phyloP scores from a whole-genome alignment of 2,113 vertebrate genomes.

The Eptesicus fuscus region DNA sequence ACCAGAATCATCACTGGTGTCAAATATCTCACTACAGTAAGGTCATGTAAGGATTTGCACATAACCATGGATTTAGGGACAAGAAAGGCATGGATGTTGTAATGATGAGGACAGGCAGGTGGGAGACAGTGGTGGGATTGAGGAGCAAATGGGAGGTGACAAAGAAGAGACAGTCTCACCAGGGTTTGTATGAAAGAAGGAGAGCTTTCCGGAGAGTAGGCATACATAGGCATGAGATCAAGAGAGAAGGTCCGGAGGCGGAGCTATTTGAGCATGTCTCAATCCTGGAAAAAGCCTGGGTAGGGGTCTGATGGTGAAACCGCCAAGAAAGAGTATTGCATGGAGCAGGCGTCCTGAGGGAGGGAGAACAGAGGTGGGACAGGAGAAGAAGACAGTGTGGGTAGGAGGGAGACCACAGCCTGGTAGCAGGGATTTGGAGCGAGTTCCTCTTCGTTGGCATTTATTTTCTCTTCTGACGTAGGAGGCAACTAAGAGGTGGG shows the following conservation, averaged over 20 bases:
- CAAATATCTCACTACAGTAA: not conserved
- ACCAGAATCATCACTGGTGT: accelerated
- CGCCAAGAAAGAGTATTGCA: not conserved
- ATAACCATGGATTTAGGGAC: accelerated
- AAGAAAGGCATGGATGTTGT: too few species aligned
- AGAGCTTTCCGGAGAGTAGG: not conserved
- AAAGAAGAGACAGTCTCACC: too few species aligned
- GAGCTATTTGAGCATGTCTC: not conserved
- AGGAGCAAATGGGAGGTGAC: not conserved
- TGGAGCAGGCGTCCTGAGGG: not conserved
- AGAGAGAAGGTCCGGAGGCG: not conserved
- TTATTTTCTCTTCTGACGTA: constrained; percentile 1
- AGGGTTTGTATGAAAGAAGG: not conserved
- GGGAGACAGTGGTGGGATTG: not conserved
- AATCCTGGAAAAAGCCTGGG: not conserved
- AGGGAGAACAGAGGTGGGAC: not conserved
- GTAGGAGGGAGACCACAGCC: not conserved
- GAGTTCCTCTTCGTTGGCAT: not conserved
- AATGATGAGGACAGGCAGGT: not conserved
- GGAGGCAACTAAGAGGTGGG: not conserved
- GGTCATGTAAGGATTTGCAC: not conserved
- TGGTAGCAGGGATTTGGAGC: not conserved
- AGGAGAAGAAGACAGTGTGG: not conserved
- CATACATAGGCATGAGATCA: not conserved
- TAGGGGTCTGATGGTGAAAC: accelerated